phyloP scores from a whole-genome alignment of 2,888 invertebrate species.

The Pseudoips prasinana region DNA sequence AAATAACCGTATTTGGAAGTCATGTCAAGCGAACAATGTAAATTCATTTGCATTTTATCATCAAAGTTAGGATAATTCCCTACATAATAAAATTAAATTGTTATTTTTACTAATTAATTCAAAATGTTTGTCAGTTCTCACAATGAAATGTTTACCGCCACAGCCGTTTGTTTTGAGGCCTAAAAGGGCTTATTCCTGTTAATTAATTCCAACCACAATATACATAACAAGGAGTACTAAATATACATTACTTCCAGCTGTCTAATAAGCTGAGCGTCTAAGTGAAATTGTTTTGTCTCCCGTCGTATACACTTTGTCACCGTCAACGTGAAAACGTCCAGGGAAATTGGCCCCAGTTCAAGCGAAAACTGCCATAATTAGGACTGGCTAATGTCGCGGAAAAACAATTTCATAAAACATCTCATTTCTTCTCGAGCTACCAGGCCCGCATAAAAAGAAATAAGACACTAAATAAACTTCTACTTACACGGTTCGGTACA shows the following conservation, averaged over 20 bases:
- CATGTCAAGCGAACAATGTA: neutral
- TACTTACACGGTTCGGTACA: conserved; percentile 62
- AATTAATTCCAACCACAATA: conserved; percentile 32
- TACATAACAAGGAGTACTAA: conserved; percentile 39
- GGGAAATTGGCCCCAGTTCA: conserved; percentile 67
- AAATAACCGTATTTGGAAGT: too few species aligned
- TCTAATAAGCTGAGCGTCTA: conserved; percentile 58
- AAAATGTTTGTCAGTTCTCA: conserved; percentile 10
- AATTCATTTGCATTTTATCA: conserved; percentile 1
- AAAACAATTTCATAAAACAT: conserved; percentile 81
- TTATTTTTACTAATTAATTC: conserved; percentile 15
- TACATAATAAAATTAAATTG: conserved; percentile 9
- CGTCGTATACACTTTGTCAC: conserved; percentile 67
- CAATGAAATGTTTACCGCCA: conserved; percentile 17
- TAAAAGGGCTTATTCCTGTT: conserved; percentile 23
- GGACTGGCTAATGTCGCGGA: conserved; percentile 75
- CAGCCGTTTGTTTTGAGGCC: conserved; percentile 21
- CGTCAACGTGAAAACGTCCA: conserved; percentile 71
- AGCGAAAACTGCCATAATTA: conserved; percentile 66
- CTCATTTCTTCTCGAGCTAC: conserved; percentile 56
- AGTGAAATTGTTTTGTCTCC: conserved; percentile 62
- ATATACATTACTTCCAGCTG: conserved; percentile 59
- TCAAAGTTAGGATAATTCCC: conserved; percentile 6
- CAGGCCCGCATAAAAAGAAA: conserved; percentile 67
- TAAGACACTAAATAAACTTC: conserved; percentile 74